Base-by-base conservation (phyloP, 2,113 vertebrate species). In the Forbesichthys agassizii region DNA sequence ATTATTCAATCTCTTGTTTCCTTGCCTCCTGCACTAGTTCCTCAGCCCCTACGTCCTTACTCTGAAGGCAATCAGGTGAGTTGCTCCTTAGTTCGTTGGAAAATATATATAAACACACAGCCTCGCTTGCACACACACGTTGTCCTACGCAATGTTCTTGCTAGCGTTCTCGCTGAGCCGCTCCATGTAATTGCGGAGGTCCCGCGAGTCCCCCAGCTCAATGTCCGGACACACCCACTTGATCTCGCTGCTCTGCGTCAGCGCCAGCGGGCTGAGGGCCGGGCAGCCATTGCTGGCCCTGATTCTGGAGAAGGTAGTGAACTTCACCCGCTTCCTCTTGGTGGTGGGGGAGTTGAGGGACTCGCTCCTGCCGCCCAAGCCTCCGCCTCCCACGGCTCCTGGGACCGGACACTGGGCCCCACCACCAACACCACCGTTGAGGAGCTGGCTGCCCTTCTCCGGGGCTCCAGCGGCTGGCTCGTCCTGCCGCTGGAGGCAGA, bases 281-380 rank as follows among this genome's bases (percentile, higher is more conserved):
- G 95, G 94, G 83, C 94, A 90, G 71, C 94, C 84, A 12, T 93
- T 94, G 7, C 94, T 93, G 0, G 94, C 80, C 48, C 94, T 96
- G 79, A 92, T 88, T 68, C 94, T 92, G 61, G 95, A 94, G 79
- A 98, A 98, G 0, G 96, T 96, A 3, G 95, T 94, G 66, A 99
- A 98, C 88, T 97, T 96, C 61, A 99, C 98, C 80, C 95, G 88
- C 93, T 98, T 99, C 85, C 95, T 87, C 77, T 92, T 94, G 68
- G 96, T 96, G 13, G 95, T 94, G 11, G 96, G 96, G 0, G 92
- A 93, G 78, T 93, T 92, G 52, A 93, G 84, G 0, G 95, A 91
- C 47, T 95, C 95, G 0, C 53, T 86, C 54, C 69, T 92, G 0
- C 88, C 61, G 60, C 90, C 91, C 0, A 83, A 89, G 58, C 82